phyloP scores from a whole-genome alignment of 2,888 invertebrate genomes.

The Protula sp. region DNA sequence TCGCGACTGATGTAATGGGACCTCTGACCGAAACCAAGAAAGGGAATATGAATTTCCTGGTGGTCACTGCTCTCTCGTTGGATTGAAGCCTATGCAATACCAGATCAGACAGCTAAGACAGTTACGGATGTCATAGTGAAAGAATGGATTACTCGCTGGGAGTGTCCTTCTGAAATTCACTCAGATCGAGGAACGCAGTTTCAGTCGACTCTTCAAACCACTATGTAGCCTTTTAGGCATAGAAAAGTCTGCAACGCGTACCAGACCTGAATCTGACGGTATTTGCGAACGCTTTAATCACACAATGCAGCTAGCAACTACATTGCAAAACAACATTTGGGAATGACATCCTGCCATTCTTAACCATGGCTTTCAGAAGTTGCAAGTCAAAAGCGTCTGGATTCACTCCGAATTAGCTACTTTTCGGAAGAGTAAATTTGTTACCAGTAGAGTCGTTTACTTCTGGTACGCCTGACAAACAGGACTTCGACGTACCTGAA shows the following conservation, averaged over 20 bases:
- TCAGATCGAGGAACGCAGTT: no score
- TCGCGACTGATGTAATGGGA: no score
- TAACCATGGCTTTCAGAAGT: no score
- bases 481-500: no score
- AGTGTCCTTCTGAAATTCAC: no score
- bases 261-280: conserved; percentile 21
- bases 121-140: conserved; percentile 22
- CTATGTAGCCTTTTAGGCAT: conserved; percentile 18
- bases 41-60: conserved; percentile 24
- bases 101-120: no score
- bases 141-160: conserved; percentile 19
- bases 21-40: conserved; percentile 10
- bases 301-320: conserved; percentile 17
- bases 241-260: conserved; percentile 23
- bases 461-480: no score
- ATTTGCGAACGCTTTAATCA: conserved; percentile 22
- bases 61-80: conserved; percentile 21
- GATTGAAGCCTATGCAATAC: no score
- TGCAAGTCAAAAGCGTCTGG: no score
- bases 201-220: conserved; percentile 16
- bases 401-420: conserved; percentile 17
- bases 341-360: conserved; percentile 21
- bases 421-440: conserved; percentile 16
- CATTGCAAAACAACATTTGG: conserved; percentile 10
- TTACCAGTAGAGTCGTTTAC: not conserved